A percentile compares a stretch with the other conserved stretches of the same genome.
Conservation (phyloP, 2,113 vertebrate genomes). For the Rhadina sibilatrix region DNA sequence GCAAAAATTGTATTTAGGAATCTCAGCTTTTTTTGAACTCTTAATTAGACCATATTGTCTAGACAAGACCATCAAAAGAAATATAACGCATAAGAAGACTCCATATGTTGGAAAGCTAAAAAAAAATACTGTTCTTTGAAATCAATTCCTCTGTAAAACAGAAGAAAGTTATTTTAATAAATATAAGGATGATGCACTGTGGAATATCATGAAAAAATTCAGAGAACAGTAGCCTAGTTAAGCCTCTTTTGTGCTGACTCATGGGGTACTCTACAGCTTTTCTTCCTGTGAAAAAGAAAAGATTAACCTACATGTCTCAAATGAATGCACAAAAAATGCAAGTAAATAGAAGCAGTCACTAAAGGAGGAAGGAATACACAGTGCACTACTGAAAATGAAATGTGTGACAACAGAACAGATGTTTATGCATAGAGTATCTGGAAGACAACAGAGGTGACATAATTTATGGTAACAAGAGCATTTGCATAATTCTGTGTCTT, state of each 20-base stretch:
- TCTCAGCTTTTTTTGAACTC: rapidly evolving
- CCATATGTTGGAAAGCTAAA: not conserved
- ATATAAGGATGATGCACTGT: not conserved
- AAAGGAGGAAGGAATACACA: not conserved
- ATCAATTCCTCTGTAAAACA: not conserved
- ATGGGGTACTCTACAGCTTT: not conserved
- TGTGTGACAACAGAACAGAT: not conserved
- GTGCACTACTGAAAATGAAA: not conserved
- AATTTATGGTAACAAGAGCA: not conserved
- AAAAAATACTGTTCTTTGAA: not conserved
- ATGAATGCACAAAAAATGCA: not conserved
- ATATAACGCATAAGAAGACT: not conserved
- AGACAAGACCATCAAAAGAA: not conserved
- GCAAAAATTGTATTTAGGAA: not conserved
- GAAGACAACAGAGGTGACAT: not conserved
- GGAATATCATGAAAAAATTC: not conserved
- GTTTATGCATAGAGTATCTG: not conserved
- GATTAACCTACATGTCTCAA: not conserved
- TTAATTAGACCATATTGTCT: not conserved
- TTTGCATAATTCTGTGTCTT: not conserved
- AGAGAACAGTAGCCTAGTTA: not conserved
- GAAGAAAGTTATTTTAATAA: not conserved
- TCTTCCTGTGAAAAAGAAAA: not conserved
- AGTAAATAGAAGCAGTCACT: not conserved
- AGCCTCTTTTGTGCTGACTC: not conserved